Conservation (phyloP, 2,113 vertebrate species). For the Oncorhynchus masou region DNA sequence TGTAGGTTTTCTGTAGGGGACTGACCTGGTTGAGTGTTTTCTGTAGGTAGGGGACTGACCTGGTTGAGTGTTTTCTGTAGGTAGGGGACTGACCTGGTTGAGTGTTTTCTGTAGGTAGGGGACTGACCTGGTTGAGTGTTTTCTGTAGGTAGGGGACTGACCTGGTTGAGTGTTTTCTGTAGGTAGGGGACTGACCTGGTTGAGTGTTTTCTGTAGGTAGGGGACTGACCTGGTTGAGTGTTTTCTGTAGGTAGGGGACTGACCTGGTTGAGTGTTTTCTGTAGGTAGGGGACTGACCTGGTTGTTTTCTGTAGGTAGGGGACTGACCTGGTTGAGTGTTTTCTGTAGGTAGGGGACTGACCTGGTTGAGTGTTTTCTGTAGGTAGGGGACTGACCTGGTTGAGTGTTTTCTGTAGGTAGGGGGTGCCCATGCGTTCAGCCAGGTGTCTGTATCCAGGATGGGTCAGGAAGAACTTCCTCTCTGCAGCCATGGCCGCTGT, state of each 20-base stretch:
- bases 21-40: conserved; percentile 73
- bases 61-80: conserved; percentile 96
- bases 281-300: conserved; percentile 90
- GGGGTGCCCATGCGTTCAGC: conserved; percentile 98
- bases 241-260: conserved; percentile 87
- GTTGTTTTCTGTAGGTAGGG: no score
- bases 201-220: conserved; percentile 93
- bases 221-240: conserved; percentile 90
- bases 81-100: conserved; percentile 65
- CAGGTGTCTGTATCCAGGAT: conserved; percentile 91
- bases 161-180: conserved; percentile 97
- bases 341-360: no score
- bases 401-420: conserved; percentile 93
- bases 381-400: conserved; percentile 91
- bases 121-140: conserved; percentile 89
- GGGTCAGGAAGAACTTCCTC: conserved; percentile 97
- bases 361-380: conserved; percentile 91
- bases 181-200: conserved; percentile 91
- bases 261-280: conserved; percentile 79
- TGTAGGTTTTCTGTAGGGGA: conserved; percentile 90
- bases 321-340: no score
- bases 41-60: conserved; percentile 89
- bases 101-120: conserved; percentile 92
- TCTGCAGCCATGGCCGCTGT: conserved; percentile 90
- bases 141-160: conserved; percentile 89